These are phyloP conservation scores for Drosophila longiperda DNA, from an alignment of 2,888 invertebrate species.

Conservation along the genomic window DNA sequence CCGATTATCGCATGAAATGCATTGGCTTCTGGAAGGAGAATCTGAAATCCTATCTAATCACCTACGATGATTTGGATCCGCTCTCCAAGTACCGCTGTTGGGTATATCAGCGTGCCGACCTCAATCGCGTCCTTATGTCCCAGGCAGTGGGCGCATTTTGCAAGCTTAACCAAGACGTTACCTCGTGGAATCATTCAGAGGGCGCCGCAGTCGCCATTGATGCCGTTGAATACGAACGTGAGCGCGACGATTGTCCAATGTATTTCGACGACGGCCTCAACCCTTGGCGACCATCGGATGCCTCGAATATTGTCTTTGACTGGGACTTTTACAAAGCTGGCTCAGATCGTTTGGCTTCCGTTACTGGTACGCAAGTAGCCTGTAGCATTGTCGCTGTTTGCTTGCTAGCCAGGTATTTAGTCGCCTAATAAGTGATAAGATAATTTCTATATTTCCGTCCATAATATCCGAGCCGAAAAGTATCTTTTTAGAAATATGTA, in stretches of 20 bases:
- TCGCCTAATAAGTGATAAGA: conserved; percentile 28
- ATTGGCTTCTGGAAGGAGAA: conserved; percentile 99
- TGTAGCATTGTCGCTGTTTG: conserved; percentile 27
- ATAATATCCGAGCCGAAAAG: conserved; percentile 5
- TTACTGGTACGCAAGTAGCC: conserved; percentile 6
- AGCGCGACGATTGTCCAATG: conserved; percentile 98
- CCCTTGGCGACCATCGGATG: conserved; percentile 92
- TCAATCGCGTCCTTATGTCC: conserved; percentile 93
- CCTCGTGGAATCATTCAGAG: conserved; percentile 94
- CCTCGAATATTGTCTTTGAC: conserved; percentile 89
- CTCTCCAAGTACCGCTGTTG: conserved; percentile 98
- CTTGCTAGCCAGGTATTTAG: conserved; percentile 39
- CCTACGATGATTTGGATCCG: conserved; percentile 97
- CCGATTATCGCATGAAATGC: conserved; percentile 98
- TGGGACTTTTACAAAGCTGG: conserved; percentile 86
- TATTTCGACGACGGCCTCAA: conserved; percentile 97
- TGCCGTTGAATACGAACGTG: conserved; percentile 96
- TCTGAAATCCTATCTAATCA: conserved; percentile 97
- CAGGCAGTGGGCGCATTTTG: conserved; percentile 96
- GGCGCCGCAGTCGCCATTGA: conserved; percentile 97
- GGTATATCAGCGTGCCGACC: conserved; percentile 98
- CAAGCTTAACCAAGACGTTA: conserved; percentile 94
- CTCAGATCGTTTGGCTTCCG: conserved; percentile 47
- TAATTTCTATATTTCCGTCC: conserved; percentile 28
- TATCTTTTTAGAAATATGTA: conserved; percentile 25